These are phyloP conservation scores for Drosophila watanabei DNA, from an alignment of 1,140 invertebrate genomes.

Conservation along the genomic window DNA sequence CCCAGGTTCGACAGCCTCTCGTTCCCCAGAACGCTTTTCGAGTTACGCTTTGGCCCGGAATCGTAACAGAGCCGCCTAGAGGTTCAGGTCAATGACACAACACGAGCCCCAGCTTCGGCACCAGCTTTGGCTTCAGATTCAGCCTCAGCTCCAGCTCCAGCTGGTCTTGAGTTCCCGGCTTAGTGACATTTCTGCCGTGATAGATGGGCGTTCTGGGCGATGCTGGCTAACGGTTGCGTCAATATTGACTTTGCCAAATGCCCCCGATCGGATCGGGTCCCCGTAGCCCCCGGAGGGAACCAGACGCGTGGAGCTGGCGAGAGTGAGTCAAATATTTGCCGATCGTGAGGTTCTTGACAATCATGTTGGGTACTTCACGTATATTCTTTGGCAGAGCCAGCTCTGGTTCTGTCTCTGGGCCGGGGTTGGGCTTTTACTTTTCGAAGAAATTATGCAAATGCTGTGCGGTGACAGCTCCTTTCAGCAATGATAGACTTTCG, in stretches of 20 bases:
- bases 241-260: constrained; percentile 76
- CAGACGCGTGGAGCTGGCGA: constrained; percentile 16
- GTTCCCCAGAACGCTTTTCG: constrained; percentile 21
- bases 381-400: constrained; percentile 1
- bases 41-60: constrained; percentile 40
- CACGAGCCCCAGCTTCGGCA: constrained; percentile 30
- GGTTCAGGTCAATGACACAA: constrained; percentile 60
- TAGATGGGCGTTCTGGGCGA: constrained; percentile 60
- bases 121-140: constrained; percentile 15
- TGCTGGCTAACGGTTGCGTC: constrained; percentile 68
- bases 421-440: constrained; percentile 73
- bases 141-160: constrained; percentile 22
- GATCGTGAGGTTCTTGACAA: constrained; percentile 35
- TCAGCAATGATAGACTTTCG: constrained; percentile 48
- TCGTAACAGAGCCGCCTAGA: constrained; percentile 51
- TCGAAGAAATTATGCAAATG: constrained; percentile 70
- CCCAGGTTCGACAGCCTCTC: constrained; percentile 32
- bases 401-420: constrained; percentile 13
- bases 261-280: neutral
- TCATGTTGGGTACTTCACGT: constrained; percentile 25
- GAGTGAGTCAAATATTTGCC: constrained; percentile 68
- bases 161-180: constrained; percentile 41
- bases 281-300: neutral
- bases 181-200: constrained; percentile 71
- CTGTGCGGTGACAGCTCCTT: constrained; percentile 5